A percentile compares a stretch with the other conserved stretches of the same genome.
These are phyloP conservation scores for Raja brachyura DNA, from an alignment of 2,113 vertebrate species.

Conservation along the genomic window DNA sequence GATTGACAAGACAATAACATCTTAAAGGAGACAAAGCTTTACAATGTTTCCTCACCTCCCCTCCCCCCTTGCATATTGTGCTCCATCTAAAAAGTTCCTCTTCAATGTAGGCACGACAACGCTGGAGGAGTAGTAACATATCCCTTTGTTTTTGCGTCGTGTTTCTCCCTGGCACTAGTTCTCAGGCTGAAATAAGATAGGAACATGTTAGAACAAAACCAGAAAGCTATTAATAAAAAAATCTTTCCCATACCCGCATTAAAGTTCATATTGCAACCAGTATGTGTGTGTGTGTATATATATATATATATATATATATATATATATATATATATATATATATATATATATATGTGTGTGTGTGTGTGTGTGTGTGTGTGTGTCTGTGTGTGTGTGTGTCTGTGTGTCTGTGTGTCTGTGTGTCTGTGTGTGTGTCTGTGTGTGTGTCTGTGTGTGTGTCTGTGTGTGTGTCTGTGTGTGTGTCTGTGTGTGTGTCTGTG, in stretches of 20 bases:
- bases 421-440: too few species aligned
- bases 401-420: too few species aligned
- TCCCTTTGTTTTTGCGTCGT: neutral
- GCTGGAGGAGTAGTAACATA: neutral
- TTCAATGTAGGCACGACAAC: conserved; percentile 1
- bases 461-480: too few species aligned
- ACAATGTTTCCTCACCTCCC: neutral
- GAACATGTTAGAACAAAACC: neutral
- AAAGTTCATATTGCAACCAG: neutral
- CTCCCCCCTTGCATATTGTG: neutral
- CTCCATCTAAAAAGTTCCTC: conserved; percentile 23
- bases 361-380: too few species aligned
- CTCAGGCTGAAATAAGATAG: conserved; percentile 30
- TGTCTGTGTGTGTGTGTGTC: too few species aligned
- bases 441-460: too few species aligned
- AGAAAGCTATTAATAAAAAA: neutral
- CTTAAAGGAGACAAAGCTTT: conserved; percentile 35
- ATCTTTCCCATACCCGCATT: neutral
- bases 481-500: too few species aligned
- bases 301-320: too few species aligned
- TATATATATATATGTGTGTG: too few species aligned
- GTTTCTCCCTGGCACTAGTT: neutral
- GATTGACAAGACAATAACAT: conserved; percentile 32
- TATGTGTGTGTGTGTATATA: too few species aligned
- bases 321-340: too few species aligned